Percentiles rank a stretch among this genome's conserved stretches.
phyloP scores from a whole-genome alignment of 2,888 invertebrate genomes.

The Noctua janthina region DNA sequence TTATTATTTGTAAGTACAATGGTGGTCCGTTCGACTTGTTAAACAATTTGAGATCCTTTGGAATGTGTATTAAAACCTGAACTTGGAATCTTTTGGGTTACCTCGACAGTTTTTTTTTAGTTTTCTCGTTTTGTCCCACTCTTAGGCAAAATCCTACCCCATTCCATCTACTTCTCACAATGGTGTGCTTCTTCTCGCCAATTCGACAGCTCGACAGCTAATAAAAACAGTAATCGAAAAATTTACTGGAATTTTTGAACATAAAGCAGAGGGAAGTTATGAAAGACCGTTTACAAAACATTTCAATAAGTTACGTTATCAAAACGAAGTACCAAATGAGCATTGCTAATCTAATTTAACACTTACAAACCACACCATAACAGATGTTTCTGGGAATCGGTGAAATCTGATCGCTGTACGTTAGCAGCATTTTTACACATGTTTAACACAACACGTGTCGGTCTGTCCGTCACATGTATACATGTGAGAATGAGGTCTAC shows the following conservation, averaged over 20 bases:
- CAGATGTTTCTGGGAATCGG: slow-evolving; percentile 43
- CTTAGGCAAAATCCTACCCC: too few relatives aligned
- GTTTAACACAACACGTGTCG: slow-evolving; percentile 40
- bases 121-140: too few relatives aligned
- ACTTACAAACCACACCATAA: slow-evolving; percentile 24
- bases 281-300: not conserved
- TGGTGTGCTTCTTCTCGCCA: too few relatives aligned
- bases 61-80: not conserved
- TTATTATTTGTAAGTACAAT: not conserved
- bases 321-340: slow-evolving; percentile 15
- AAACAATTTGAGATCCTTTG: not conserved
- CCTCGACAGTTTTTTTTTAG: not conserved
- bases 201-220: not conserved
- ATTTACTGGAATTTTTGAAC: not conserved
- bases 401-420: slow-evolving; percentile 54
- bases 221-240: not conserved
- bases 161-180: too few relatives aligned
- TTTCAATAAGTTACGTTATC: not conserved
- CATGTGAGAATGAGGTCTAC: slow-evolving; percentile 52
- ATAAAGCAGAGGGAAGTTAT: not conserved
- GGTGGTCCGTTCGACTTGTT: not conserved
- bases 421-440: slow-evolving; percentile 50
- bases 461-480: slow-evolving; percentile 33
- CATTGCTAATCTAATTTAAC: slow-evolving; percentile 44
- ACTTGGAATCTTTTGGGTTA: not conserved